A percentile compares a stretch with the other conserved stretches of the same genome.
These are phyloP conservation scores for Hybos culiciformis DNA, from an alignment of 2,888 invertebrate species.

Conservation along the genomic window DNA sequence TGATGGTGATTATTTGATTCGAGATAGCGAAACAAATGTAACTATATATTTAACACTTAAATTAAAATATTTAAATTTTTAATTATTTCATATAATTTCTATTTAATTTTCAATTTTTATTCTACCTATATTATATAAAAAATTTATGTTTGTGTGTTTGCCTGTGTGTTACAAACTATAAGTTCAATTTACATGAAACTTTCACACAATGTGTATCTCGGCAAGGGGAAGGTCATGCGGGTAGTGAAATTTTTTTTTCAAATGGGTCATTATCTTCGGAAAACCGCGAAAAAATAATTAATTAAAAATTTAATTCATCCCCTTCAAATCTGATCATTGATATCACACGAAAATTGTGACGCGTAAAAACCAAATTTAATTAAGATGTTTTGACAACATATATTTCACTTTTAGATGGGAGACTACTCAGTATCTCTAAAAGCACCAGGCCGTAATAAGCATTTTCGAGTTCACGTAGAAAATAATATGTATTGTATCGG, in stretches of 20 bases:
- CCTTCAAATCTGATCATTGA: too few species aligned
- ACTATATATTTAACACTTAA: conserved; percentile 39
- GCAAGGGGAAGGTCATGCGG: too few species aligned
- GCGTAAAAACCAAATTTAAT: neutral
- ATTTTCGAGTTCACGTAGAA: conserved; percentile 95
- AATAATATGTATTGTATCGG: conserved; percentile 91
- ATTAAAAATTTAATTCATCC: neutral
- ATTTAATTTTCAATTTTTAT: too few species aligned
- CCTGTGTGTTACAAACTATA: too few species aligned
- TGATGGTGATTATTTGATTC: conserved; percentile 96
- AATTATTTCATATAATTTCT: too few species aligned
- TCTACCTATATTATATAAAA: too few species aligned
- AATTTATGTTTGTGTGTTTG: too few species aligned
- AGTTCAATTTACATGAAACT: too few species aligned
- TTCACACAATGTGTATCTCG: too few species aligned
- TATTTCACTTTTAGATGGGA: conserved; percentile 60
- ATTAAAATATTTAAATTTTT: too few species aligned
- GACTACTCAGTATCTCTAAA: conserved; percentile 97
- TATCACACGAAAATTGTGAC: neutral
- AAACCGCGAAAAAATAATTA: neutral
- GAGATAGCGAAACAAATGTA: conserved; percentile 98
- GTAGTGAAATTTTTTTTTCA: too few species aligned
- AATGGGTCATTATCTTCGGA: too few species aligned
- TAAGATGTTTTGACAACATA: neutral
- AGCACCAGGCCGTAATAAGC: conserved; percentile 95